Evolutionary conservation across 2,113 vertebrate species (phyloP), one percentile per base, ranked within the genome.

Genomic region (Saguinus midas): DNA sequence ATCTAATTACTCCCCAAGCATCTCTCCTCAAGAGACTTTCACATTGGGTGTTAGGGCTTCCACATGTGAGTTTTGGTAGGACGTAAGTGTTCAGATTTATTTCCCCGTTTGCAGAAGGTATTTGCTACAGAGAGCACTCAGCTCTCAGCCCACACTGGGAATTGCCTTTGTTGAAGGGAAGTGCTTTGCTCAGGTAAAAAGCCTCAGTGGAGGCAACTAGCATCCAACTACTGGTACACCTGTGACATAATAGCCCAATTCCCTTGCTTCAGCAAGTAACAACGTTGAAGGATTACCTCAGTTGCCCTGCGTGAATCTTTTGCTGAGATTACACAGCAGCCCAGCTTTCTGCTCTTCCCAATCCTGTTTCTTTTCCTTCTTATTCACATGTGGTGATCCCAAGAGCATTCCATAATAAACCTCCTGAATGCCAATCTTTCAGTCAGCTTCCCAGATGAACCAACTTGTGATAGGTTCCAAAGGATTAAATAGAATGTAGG

Each of bases 361-460:
- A 23, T n/a, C 13, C 27, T 55, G 7, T 45, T 68, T 92, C 29
- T 81, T 89, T 92, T 93, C 12, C 9, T 93, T 92, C 35, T 61
- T 9, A 70, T 76, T 17, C 29, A 20, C 45, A 23, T 48, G 3
- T 40, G 8, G 23, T 37, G 8, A 9, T 40, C 11, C 18, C 27
- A 52, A 90, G 37, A 50, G 7, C 27, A 32, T n/a, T 75, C 21
- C 40, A 6, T 16, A 79, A 83, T 14, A 64, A 86, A 55, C 10
- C 11, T 61, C 17, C 13, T 27, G 3, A 2, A 55, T 17, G 21
- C 35, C 35, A 61, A 64, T 64, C n/a, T 55, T 66, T 55, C 75
- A 64, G 27, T 50, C 12, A n/a, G 52, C n/a, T 68, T 91, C 66
- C 29, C 17, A 35, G 37, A 61, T 32, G 68, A 83, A 48, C 35